Base-by-base conservation (phyloP, 2,113 vertebrate genomes). In the Xenotilapia longispinis region DNA sequence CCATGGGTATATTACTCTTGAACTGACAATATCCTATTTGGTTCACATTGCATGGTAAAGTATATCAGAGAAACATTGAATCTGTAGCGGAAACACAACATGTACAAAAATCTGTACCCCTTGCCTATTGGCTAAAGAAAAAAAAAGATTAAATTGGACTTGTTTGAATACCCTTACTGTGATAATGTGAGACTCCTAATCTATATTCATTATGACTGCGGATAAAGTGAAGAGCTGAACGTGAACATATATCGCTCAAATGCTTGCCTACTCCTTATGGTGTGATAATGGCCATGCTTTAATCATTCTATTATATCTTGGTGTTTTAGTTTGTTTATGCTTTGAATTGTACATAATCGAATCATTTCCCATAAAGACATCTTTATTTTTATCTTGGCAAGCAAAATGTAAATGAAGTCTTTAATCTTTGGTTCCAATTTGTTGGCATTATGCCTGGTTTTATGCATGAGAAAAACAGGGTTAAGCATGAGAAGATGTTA, bases 351-450 rank as follows among this genome's bases (percentile, higher is more conserved):
- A 95, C 87, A 96, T 95, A 94, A 92, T 82, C 88, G 84, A 94
- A 94, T 93, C 89, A 92, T 94, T 94, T 94, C 86, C 90, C 90
- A 92, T 90, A 91, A 91, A 94, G 83, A 93, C 89, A 78, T 94
- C 89, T 96, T 95, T 95, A 95, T 94, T 96, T 96, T 95, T 94
- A 91, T 93, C 94, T 89, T 83, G 84, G 78, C 49, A 91, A 93
- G 88, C 87, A 91, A 92, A 88, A 33, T 92, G 88, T 89, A 89
- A 38, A 90, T 84, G 79, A 84, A 86, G 83, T 85, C 80, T 88
- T 92, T 81, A 87, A 58, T 78, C 55, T 89, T 95, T 68, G 85
- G 83, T 95, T 95, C 70, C 70, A 19, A 81, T 84, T 85, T 90
- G 88, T 92, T 91, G 88, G 80, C 90, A 58, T 81, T 60, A 81